Evolutionary conservation across 2,113 vertebrate species (phyloP).

Genomic region (Callaeas wilsoni): DNA sequence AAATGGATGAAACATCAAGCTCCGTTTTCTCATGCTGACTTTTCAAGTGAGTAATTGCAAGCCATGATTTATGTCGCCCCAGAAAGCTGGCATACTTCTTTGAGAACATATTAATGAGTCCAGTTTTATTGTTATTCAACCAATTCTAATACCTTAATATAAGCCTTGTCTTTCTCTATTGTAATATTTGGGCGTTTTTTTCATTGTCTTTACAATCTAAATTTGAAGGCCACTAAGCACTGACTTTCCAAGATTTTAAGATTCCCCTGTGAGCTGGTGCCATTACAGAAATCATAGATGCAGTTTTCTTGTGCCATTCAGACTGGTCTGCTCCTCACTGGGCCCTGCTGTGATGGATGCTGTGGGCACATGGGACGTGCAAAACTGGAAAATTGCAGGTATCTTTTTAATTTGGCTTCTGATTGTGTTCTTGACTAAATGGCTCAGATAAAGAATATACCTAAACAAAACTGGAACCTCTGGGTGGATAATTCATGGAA

Average conservation of each 20-base stretch:
- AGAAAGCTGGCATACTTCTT: slow-evolving; percentile 38
- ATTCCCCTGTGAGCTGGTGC: background rate
- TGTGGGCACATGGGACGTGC: background rate
- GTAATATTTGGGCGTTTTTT: rapidly evolving
- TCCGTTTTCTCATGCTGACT: slow-evolving; percentile 44
- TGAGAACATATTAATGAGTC: background rate
- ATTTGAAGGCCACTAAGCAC: background rate
- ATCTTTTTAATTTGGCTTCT: background rate
- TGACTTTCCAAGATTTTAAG: background rate
- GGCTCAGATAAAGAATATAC: background rate
- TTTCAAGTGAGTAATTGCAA: slow-evolving; percentile 47
- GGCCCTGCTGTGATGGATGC: background rate
- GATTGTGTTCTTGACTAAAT: background rate
- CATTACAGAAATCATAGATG: background rate
- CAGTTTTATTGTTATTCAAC: slow-evolving; percentile 5
- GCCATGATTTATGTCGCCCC: slow-evolving; percentile 32
- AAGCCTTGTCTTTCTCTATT: background rate
- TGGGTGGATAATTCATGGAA: background rate
- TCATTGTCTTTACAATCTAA: background rate
- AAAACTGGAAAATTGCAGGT: background rate
- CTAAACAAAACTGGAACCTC: background rate
- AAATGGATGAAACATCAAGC: slow-evolving; percentile 8
- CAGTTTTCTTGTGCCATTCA: background rate
- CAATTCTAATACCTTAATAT: background rate
- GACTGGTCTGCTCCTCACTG: background rate